Percentiles rank a stretch among this genome's conserved stretches.
Conservation (phyloP, 2,888 invertebrate genomes). For the Drosophila tanythrix region DNA sequence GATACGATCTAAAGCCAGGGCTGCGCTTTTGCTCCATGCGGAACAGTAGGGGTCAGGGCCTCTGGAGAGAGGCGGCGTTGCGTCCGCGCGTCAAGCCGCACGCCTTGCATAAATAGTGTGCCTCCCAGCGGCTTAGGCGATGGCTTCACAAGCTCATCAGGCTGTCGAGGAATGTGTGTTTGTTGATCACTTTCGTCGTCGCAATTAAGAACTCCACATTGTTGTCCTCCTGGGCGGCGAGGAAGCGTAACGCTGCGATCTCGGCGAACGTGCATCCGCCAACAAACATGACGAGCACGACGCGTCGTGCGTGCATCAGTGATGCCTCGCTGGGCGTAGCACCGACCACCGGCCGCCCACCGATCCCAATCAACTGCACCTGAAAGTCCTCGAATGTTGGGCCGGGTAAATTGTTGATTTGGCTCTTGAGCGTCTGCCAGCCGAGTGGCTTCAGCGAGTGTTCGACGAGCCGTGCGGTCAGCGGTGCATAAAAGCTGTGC, state of each 20-base stretch:
- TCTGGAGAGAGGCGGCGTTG: constrained; percentile 49
- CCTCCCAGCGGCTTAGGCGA: constrained; percentile 62
- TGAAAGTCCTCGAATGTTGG: constrained; percentile 89
- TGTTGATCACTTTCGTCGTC: constrained; percentile 96
- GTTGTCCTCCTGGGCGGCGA: constrained; percentile 91
- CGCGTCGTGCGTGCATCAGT: constrained; percentile 83
- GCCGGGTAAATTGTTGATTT: constrained; percentile 91
- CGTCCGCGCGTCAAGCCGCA: constrained; percentile 63
- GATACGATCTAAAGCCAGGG: constrained; percentile 7
- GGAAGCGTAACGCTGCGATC: constrained; percentile 90
- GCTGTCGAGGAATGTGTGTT: constrained; percentile 92
- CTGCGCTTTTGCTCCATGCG: constrained; percentile 34
- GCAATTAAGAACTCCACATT: constrained; percentile 95
- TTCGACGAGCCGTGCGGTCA: constrained; percentile 94
- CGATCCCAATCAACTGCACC: constrained; percentile 86
- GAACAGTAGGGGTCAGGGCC: constrained; percentile 36
- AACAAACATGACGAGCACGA: constrained; percentile 96
- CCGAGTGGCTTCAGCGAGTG: constrained; percentile 91
- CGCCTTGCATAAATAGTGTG: constrained; percentile 49
- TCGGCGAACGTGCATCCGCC: constrained; percentile 99
- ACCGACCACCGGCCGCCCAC: constrained; percentile 86
- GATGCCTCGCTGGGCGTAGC: constrained; percentile 88
- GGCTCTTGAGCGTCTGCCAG: constrained; percentile 92
- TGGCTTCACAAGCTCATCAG: constrained; percentile 85
- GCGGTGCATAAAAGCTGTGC: constrained; percentile 96